Conservation (phyloP, 2,797 vertebrate species). For the Orientallactaga sibirica region DNA sequence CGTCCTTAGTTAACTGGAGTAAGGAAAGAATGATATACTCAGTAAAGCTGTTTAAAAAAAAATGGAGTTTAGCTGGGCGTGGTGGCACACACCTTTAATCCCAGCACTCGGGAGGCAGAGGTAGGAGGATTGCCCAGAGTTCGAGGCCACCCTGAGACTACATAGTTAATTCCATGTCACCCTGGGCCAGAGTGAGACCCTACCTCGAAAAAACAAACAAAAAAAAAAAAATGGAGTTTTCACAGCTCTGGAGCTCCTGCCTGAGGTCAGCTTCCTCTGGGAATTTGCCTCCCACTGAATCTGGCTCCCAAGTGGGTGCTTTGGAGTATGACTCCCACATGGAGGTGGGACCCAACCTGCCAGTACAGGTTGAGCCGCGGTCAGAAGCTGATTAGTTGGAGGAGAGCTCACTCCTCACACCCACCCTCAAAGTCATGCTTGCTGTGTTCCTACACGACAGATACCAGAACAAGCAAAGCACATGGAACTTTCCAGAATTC, state of each 20-base stretch:
- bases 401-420: not conserved
- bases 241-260: not conserved
- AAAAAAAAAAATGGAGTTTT: not conserved
- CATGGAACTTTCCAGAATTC: conserved; percentile 67
- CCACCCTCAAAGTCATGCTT: not conserved
- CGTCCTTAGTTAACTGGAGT: conserved; percentile 21
- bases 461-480: not conserved
- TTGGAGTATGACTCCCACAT: not conserved
- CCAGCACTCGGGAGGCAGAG: too few relatives aligned
- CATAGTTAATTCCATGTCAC: too few relatives aligned
- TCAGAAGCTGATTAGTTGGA: not conserved
- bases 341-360: not conserved
- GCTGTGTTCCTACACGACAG: not conserved
- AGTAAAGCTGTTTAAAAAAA: not conserved
- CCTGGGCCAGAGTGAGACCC: too few relatives aligned
- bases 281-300: not conserved
- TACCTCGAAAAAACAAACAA: too few relatives aligned
- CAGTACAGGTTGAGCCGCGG: not conserved
- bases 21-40: not conserved
- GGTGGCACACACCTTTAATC: too few relatives aligned
- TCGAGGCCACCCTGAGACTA: too few relatives aligned
- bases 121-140: too few relatives aligned
- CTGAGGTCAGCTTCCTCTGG: not conserved
- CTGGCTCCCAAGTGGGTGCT: accelerated
- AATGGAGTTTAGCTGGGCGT: too few relatives aligned